Base-by-base conservation (phyloP, 23 tunicate genomes). In the Trididemnum clinides region DNA sequence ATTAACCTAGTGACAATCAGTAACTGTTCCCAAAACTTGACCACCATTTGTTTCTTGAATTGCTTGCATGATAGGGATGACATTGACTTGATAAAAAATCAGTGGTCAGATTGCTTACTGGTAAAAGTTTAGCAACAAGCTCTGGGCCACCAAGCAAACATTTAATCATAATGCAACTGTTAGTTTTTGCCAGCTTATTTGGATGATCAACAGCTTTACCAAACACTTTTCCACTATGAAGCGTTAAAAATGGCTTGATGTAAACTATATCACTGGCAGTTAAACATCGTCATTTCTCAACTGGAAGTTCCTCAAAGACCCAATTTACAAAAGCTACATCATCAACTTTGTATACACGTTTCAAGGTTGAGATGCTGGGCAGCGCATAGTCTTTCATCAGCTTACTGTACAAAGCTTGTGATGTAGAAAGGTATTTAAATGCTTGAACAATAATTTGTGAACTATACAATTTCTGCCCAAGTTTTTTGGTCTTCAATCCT, bases 141-240 rank as follows among this genome's bases (percentile, higher is more conserved):
- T 37, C 26, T 36, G 80, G 80, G 2, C 80, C 80, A 73, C 80
- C 80, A 37, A 12, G 38, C 5, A 73, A 37, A 23, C 80, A 73
- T 38, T 36, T 73, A 2, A 73, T 3, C 80, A 73, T 73, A 2
- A 73, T 36, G 54, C 57, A 73, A 5, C 54, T 19, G 7, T 36
- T 22, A 36, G 80, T 73, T 28, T 38, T 73, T 4, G 80, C 80
- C 22, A 73, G 38, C 20, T 73, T 73, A 19, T 73, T 57, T 15
- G 80, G 80, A 19, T 73, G 80, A 39, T 73, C 80, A 36, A 73
- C 80, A 36, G 80, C 80, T 73, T 73, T 73, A 5, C 80, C 80
- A 73, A 73, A 73, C 3, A 38, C 25, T 19, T 27, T 73, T 1
- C 80, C 54, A 73, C 80, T 57, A 73, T 73, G 80, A 21, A 36